phyloP scores from a whole-genome alignment of 2,797 vertebrate genomes.

The Erpetoichthys calabaricus region DNA sequence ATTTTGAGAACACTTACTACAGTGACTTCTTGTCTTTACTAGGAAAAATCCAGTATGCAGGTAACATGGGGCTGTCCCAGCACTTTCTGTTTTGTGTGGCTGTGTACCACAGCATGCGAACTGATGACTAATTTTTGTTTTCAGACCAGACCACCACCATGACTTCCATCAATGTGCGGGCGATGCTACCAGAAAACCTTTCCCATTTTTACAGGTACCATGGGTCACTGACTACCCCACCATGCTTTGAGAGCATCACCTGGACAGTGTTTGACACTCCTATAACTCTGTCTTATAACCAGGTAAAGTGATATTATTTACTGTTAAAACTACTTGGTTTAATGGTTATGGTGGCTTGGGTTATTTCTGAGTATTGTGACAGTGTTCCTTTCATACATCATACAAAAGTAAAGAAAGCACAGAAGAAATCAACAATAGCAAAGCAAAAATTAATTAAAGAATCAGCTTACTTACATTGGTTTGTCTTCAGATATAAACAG shows the following conservation, averaged over 20 bases:
- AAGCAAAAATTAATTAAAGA: too few relatives aligned
- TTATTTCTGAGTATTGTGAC: too few relatives aligned
- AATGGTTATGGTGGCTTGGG: too few relatives aligned
- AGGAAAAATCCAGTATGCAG: slow-evolving; percentile 58
- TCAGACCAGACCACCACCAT: slow-evolving; percentile 64
- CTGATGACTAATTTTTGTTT: background rate
- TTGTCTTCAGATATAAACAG: too few relatives aligned
- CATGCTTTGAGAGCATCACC: slow-evolving; percentile 74
- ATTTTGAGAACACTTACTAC: slow-evolving; percentile 82
- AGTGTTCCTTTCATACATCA: too few relatives aligned
- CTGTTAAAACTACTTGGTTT: background rate
- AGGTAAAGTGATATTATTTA: slow-evolving; percentile 42
- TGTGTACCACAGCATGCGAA: background rate
- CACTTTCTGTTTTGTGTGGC: background rate
- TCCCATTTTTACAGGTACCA: slow-evolving; percentile 66
- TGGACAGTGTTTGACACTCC: slow-evolving; percentile 74
- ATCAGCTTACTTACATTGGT: too few relatives aligned
- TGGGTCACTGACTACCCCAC: slow-evolving; percentile 82
- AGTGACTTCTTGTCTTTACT: slow-evolving; percentile 66
- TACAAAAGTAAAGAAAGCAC: too few relatives aligned
- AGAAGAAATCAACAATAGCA: too few relatives aligned
- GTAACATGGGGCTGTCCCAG: slow-evolving; percentile 35
- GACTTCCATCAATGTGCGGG: slow-evolving; percentile 39
- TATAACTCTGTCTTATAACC: slow-evolving; percentile 59
- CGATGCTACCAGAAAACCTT: slow-evolving; percentile 70